These are phyloP conservation scores for Grammomys dolichurus DNA, from an alignment of 2,113 vertebrate genomes.

Conservation along the genomic window DNA sequence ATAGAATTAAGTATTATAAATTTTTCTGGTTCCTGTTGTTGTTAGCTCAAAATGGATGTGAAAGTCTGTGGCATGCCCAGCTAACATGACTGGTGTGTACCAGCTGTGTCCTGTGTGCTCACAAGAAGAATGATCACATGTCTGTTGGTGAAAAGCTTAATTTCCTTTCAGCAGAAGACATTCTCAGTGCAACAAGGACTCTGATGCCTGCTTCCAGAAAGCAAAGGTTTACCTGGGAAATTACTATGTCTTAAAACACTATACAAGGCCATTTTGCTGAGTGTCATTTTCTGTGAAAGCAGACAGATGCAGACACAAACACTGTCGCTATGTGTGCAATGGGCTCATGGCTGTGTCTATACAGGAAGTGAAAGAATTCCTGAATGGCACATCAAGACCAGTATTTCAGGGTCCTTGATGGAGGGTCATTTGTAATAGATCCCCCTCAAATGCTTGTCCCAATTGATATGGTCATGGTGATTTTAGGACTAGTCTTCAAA, in stretches of 20 bases:
- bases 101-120: constrained; percentile 22
- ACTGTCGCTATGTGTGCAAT: neutral
- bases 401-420: neutral
- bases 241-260: neutral
- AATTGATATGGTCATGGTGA: neutral
- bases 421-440: neutral
- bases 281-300: neutral
- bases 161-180: constrained; percentile 71
- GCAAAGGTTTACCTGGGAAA: constrained; percentile 58
- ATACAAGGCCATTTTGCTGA: constrained; percentile 39
- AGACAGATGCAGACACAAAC: constrained; percentile 31
- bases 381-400: neutral
- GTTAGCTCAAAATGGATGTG: constrained; percentile 64
- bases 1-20: constrained; percentile 62
- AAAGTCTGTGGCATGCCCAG: neutral
- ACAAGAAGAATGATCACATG: constrained; percentile 55
- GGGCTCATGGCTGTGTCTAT: neutral
- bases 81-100: neutral
- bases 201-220: constrained; percentile 61
- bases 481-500: too few species aligned
- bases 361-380: neutral
- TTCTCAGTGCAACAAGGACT: constrained; percentile 67
- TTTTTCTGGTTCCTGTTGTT: constrained; percentile 61
- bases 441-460: neutral
- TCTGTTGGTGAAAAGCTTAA: constrained; percentile 63